These are phyloP conservation scores for Drosophila fungiperda DNA, from an alignment of 2,888 invertebrate species.

Conservation along the genomic window DNA sequence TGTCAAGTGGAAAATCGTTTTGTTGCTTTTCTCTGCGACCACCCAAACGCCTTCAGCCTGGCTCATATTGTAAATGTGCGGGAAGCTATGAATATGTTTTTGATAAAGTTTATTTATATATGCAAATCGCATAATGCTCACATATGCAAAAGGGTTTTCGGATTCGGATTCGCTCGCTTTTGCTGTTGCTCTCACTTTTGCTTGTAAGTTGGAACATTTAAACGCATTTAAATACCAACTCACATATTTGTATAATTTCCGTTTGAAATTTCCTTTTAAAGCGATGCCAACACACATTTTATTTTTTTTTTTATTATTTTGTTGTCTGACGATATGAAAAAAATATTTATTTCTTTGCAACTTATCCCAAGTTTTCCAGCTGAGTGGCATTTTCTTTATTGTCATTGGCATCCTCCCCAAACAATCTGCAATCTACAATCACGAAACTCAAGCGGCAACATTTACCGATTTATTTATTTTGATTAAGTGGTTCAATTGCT, in stretches of 20 bases:
- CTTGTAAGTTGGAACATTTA: constrained; percentile 39
- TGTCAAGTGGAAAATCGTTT: constrained; percentile 80
- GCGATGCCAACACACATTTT: constrained; percentile 12
- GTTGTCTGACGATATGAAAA: constrained; percentile 6
- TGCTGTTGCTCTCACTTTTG: constrained; percentile 18
- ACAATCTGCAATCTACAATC: constrained; percentile 24
- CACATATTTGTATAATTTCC: constrained; percentile 52
- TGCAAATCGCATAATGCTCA: constrained; percentile 65
- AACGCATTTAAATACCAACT: not conserved
- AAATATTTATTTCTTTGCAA: constrained; percentile 41
- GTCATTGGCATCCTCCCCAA: constrained; percentile 45
- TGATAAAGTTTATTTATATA: constrained; percentile 75
- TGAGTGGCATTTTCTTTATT: constrained; percentile 62
- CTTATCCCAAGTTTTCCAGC: constrained; percentile 70
- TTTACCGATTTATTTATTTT: constrained; percentile 59
- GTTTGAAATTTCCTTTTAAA: constrained; percentile 64
- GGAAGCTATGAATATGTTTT: constrained; percentile 71
- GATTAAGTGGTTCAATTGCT: constrained; percentile 56
- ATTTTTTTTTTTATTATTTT: not conserved
- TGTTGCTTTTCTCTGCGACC: constrained; percentile 52
- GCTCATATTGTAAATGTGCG: constrained; percentile 41
- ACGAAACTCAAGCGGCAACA: constrained; percentile 30
- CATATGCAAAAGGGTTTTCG: constrained; percentile 45
- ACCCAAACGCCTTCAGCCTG: not conserved
- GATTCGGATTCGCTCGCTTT: constrained; percentile 22